Base-by-base conservation (phyloP, 1,140 invertebrate genomes). In the Plodia interpunctella region DNA sequence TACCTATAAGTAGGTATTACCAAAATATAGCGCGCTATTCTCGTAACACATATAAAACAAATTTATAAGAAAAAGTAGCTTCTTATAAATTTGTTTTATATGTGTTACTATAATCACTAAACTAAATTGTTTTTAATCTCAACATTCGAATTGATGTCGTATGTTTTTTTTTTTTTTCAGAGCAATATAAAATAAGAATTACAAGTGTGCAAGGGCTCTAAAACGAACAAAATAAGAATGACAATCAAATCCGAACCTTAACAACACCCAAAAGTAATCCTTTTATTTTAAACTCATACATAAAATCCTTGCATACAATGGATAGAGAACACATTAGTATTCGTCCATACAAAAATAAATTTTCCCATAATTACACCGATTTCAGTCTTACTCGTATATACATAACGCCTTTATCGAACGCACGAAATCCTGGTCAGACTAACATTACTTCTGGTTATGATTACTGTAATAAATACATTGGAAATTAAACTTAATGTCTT, bases 291-390 rank as follows among this genome's bases (percentile, higher is more conserved):
- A 60, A 54, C 59, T 60, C 54, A 60, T 60, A 49, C 49, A 62
- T 57, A 62, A 52, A 32, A 10, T 55, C 55, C 61, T 59, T 66
- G 68, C 64, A 70, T 66, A 70, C 62, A 68, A 68, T 68, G 60
- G 57, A 56, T 64, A 60, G 21, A 52, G 54, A 53, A 53, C 18
- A 44, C 38, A 44, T 44, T 44, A 44, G 38, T 15, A 44, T 44
- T 44, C 9, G n/a, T 10, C 5, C 5, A 10, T 15, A 44, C 38
- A 44, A 44, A 1, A 5, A 15, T 44, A 44, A 1, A 15, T 1
- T 15, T 44, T 15, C 38, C n/a, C 6, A n/a, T 2, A 44, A 17
- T 15, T 6, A 44, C 2, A 44, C 38, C 13, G 15, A 15, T 44
- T n/a, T 44, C 13, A 15, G 15, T 6, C 13, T 44, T 44, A 44